These are phyloP conservation scores for Yponomeuta malinellus DNA, from an alignment of 2,888 invertebrate species.

Conservation along the genomic window DNA sequence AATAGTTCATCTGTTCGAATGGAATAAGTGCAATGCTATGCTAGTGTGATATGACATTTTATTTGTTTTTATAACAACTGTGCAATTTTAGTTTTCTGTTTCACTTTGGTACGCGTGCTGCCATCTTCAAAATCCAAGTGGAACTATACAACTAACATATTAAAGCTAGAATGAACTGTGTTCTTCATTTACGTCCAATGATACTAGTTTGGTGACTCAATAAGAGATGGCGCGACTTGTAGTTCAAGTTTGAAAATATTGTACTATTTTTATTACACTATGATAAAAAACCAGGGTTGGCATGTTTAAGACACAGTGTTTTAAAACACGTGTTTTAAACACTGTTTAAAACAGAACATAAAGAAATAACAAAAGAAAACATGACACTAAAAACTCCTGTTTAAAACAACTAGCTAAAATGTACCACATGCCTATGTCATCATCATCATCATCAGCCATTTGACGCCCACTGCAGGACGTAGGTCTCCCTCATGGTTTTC, in stretches of 20 bases:
- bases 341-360: too few species aligned
- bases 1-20: too few species aligned
- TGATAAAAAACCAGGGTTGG: neutral
- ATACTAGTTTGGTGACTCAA: neutral
- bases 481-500: too few species aligned
- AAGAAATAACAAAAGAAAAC: too few species aligned
- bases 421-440: too few species aligned
- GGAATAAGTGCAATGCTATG: neutral
- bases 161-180: neutral
- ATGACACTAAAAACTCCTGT: too few species aligned
- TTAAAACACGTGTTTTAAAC: too few species aligned
- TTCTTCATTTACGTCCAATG: neutral
- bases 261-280: neutral
- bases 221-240: neutral
- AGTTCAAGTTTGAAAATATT: neutral
- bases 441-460: too few species aligned
- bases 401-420: too few species aligned
- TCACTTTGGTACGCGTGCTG: neutral
- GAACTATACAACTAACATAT: neutral
- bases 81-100: too few species aligned
- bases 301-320: too few species aligned
- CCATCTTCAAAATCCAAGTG: neutral
- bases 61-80: neutral
- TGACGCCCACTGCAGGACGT: too few species aligned
- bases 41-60: conserved; percentile 7